Evolutionary conservation across 2,888 invertebrate genomes (phyloP).

Genomic region (Ashinkailepas kermadecensis): DNA sequence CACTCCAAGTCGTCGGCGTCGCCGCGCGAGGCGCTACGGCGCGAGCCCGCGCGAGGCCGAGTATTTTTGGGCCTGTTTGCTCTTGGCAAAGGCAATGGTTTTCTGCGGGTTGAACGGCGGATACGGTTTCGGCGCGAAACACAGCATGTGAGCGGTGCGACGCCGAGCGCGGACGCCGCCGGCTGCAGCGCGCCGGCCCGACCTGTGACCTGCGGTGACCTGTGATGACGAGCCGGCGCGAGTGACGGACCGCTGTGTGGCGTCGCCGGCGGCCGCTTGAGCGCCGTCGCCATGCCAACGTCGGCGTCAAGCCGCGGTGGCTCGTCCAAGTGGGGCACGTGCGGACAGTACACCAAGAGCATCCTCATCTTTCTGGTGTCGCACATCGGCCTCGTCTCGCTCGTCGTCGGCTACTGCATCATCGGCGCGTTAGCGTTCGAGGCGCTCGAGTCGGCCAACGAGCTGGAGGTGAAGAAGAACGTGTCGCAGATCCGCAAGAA

Average conservation of each 20-base stretch:
- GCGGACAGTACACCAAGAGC: constrained; percentile 66
- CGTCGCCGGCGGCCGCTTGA: neutral
- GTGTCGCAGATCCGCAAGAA: constrained; percentile 33
- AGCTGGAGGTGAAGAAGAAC: constrained; percentile 33
- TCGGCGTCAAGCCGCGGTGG: neutral
- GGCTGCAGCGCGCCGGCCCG: neutral
- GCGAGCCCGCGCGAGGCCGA: neutral
- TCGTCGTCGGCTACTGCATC: constrained; percentile 83
- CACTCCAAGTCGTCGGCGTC: neutral
- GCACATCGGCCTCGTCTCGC: constrained; percentile 74
- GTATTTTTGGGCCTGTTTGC: constrained; percentile 17
- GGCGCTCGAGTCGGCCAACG: constrained; percentile 37
- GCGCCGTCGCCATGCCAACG: neutral
- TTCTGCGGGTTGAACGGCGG: constrained; percentile 6
- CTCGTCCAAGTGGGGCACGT: constrained; percentile 41
- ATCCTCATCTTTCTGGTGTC: constrained; percentile 77
- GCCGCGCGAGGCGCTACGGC: neutral
- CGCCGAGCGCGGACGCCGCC: neutral
- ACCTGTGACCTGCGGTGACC: neutral
- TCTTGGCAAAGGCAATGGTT: constrained; percentile 19
- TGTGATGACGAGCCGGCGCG: neutral
- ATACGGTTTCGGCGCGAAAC: constrained; percentile 10
- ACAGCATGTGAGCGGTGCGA: neutral
- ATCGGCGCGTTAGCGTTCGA: constrained; percentile 80
- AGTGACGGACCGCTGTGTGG: neutral